phyloP scores from a whole-genome alignment of 2,113 vertebrate species.

The Malurus alboscapulatus region DNA sequence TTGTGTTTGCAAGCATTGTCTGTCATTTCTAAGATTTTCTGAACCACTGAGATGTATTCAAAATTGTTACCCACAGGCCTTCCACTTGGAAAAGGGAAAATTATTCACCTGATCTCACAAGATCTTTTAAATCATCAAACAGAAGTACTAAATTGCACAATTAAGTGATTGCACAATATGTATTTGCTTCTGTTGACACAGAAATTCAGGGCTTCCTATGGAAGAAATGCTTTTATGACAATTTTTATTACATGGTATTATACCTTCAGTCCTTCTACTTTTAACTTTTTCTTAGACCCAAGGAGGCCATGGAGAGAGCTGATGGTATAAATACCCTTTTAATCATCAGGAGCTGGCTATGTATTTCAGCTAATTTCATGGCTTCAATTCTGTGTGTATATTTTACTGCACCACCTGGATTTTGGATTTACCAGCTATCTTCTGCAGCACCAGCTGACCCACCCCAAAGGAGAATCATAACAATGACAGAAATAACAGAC shows the following conservation, averaged over 20 bases:
- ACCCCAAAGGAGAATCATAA: background rate
- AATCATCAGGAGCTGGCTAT: background rate
- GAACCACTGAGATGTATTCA: background rate
- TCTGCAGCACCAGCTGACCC: background rate
- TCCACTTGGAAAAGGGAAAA: background rate
- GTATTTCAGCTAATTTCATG: background rate
- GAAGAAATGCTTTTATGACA: background rate
- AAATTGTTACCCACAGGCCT: background rate
- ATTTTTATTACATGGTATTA: background rate
- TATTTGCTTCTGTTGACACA: background rate
- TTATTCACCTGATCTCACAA: background rate
- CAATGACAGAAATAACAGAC: background rate
- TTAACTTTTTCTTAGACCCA: background rate
- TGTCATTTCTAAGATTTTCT: background rate
- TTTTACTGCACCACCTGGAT: background rate
- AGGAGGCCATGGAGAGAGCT: background rate
- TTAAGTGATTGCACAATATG: background rate
- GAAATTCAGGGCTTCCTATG: constrained; percentile 12
- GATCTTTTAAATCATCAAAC: background rate
- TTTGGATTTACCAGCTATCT: constrained; percentile 1
- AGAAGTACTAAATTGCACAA: background rate
- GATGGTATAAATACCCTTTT: background rate
- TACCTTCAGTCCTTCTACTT: background rate
- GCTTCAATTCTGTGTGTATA: background rate
- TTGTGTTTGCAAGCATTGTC: background rate